Percentiles rank a stretch among this genome's conserved stretches.
Evolutionary conservation across 1,140 invertebrate species (phyloP).

Genomic region (Listronotus oregonensis): DNA sequence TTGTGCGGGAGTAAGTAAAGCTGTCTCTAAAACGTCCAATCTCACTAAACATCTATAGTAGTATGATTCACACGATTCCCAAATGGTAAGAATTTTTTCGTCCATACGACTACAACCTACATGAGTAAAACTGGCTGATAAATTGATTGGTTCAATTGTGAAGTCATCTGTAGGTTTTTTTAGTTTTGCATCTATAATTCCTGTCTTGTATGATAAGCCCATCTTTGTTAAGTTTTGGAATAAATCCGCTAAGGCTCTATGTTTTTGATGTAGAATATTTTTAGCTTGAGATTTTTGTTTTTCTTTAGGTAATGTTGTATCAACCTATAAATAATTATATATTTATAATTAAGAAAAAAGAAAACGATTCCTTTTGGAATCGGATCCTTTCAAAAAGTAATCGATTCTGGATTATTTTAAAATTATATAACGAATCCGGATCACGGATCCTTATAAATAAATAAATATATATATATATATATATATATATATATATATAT

Average conservation of each 20-base stretch:
- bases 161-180: constrained; percentile 58
- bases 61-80: constrained; percentile 77
- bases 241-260: constrained; percentile 79
- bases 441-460: neutral
- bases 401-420: too few species aligned
- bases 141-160: constrained; percentile 65
- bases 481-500: too few species aligned
- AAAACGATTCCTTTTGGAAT: too few species aligned
- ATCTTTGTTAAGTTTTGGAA: constrained; percentile 76
- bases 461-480: too few species aligned
- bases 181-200: constrained; percentile 61
- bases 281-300: constrained; percentile 83
- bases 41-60: constrained; percentile 75
- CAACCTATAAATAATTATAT: constrained; percentile 66
- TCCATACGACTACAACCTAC: constrained; percentile 59
- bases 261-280: constrained; percentile 81
- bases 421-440: too few species aligned
- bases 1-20: constrained; percentile 69
- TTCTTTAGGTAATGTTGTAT: constrained; percentile 65
- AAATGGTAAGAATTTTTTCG: constrained; percentile 63
- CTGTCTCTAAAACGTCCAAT: constrained; percentile 67
- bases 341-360: neutral
- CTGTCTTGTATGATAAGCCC: constrained; percentile 79
- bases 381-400: too few species aligned
- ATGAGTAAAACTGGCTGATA: constrained; percentile 59